Evolutionary conservation across 2,797 vertebrate genomes (phyloP).

Genomic region (Pangasius larnaudii): DNA sequence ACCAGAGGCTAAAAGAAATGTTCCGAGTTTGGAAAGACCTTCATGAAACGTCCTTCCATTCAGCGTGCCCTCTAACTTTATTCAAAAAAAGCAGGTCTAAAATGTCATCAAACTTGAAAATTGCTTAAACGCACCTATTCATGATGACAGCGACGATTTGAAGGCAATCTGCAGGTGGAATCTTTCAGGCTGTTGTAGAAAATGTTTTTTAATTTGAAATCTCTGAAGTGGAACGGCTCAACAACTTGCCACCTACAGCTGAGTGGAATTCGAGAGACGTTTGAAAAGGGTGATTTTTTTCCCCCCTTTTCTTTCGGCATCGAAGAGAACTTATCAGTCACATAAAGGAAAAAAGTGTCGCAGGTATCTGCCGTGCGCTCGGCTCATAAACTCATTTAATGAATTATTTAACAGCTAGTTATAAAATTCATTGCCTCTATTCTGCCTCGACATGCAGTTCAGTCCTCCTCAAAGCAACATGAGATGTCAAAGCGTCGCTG

Average conservation of each 20-base stretch:
- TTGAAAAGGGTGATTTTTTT: background rate
- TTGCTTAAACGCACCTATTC: background rate
- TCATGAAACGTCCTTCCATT: background rate
- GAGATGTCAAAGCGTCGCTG: background rate
- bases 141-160: background rate
- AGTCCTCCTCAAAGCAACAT: background rate
- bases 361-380: conserved; percentile 30
- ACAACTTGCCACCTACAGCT: background rate
- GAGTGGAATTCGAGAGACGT: background rate
- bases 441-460: background rate
- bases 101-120: background rate
- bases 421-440: background rate
- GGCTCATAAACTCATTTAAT: conserved; percentile 57
- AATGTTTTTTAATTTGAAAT: background rate
- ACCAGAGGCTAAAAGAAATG: background rate
- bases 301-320: background rate
- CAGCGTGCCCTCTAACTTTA: background rate
- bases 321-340: background rate
- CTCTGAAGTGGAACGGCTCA: background rate
- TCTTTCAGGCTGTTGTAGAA: background rate
- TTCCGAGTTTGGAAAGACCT: background rate
- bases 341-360: conserved; percentile 5
- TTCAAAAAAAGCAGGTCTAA: background rate
- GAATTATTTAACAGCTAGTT: conserved; percentile 60
- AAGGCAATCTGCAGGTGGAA: background rate